Conservation (phyloP, 2,888 invertebrate genomes). For the Scaptodrosophila latifasciaeformis region DNA sequence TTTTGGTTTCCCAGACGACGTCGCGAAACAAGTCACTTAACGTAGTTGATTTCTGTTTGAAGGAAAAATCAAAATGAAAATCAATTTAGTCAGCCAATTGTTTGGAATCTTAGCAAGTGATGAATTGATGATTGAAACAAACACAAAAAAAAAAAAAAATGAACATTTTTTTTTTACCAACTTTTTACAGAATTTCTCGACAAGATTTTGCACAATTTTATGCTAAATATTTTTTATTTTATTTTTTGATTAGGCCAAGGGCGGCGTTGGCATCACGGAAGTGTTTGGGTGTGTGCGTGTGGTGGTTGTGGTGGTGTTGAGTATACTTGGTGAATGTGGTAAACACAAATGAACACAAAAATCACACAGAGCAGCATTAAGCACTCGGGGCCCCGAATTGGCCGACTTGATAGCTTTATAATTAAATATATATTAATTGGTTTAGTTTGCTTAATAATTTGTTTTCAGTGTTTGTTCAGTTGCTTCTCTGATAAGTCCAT, state of each 20-base stretch:
- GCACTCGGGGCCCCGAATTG: conserved; percentile 55
- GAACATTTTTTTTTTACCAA: conserved; percentile 58
- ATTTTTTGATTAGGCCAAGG: conserved; percentile 2
- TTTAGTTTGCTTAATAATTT: too few species aligned
- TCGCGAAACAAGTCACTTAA: conserved; percentile 42
- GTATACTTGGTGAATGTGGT: conserved; percentile 31
- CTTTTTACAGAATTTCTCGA: conserved; percentile 62
- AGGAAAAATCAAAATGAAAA: conserved; percentile 10
- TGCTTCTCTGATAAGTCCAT: conserved; percentile 65
- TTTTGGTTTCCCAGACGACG: background rate
- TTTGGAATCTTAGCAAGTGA: background rate
- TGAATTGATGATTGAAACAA: conserved; percentile 12
- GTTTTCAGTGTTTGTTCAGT: conserved; percentile 58
- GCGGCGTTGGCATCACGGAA: background rate
- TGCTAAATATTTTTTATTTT: conserved; percentile 35
- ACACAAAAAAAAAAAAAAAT: background rate
- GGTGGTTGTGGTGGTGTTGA: conserved; percentile 10
- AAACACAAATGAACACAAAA: conserved; percentile 67
- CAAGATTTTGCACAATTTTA: conserved; percentile 61
- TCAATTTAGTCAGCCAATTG: background rate
- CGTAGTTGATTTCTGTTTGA: conserved; percentile 71
- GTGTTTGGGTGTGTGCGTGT: conserved; percentile 10
- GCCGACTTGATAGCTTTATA: too few species aligned
- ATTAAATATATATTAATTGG: too few species aligned
- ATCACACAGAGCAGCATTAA: conserved; percentile 64